A percentile compares a stretch with the other conserved stretches of the same genome.
These are phyloP conservation scores for Drosophila trichaetosa DNA, from an alignment of 2,888 invertebrate species.

Conservation along the genomic window DNA sequence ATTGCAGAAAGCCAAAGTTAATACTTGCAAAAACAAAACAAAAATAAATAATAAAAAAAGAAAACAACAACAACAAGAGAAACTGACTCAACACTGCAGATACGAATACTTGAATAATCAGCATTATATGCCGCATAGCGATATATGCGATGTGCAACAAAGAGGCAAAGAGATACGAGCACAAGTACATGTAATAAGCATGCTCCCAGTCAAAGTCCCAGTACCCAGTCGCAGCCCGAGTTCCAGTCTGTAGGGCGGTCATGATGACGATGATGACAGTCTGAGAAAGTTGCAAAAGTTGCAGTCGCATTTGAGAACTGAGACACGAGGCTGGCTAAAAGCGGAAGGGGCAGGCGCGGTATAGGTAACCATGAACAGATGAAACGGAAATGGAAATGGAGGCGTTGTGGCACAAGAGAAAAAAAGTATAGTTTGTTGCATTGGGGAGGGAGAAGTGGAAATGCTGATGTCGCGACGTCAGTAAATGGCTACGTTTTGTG, in stretches of 20 bases:
- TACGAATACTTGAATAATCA: constrained; percentile 73
- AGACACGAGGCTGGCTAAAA: neutral
- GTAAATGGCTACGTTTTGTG: constrained; percentile 68
- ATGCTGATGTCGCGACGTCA: constrained; percentile 52
- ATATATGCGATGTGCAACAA: constrained; percentile 50
- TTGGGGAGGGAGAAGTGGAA: neutral
- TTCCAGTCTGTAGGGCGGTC: constrained; percentile 40
- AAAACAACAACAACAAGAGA: constrained; percentile 19
- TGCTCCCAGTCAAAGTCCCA: constrained; percentile 5
- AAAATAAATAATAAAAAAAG: neutral
- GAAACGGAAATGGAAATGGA: constrained; percentile 46
- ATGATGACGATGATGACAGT: constrained; percentile 59
- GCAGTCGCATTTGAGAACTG: constrained; percentile 46
- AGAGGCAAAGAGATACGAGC: constrained; percentile 30
- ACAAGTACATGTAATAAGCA: constrained; percentile 12
- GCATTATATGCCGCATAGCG: constrained; percentile 68
- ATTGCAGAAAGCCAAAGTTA: constrained; percentile 60
- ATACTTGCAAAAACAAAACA: constrained; percentile 12
- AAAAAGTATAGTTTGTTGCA: neutral
- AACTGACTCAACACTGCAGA: constrained; percentile 68
- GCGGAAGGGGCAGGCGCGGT: constrained; percentile 5
- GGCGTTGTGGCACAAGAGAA: constrained; percentile 21
- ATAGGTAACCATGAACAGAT: constrained; percentile 15
- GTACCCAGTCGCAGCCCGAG: constrained; percentile 6
- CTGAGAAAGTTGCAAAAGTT: constrained; percentile 75